Evolutionary conservation across 1,140 invertebrate species (phyloP).

Genomic region (Tribolium madens): DNA sequence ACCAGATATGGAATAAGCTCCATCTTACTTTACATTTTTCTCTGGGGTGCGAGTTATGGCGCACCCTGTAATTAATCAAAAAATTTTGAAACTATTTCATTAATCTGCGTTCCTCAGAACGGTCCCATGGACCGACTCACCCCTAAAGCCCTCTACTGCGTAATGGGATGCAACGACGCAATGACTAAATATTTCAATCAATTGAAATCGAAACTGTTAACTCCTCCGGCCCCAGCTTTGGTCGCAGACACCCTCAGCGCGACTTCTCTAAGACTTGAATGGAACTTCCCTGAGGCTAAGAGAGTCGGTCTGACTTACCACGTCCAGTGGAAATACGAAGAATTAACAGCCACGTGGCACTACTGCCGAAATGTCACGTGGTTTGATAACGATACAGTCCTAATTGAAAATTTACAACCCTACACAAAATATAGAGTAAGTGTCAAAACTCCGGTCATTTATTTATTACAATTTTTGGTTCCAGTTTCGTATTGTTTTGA

Average conservation of each 20-base stretch:
- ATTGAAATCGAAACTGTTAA: slow-evolving; percentile 77
- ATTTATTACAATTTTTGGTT: neutral
- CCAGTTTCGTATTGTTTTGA: slow-evolving; percentile 85
- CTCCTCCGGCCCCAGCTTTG: slow-evolving; percentile 78
- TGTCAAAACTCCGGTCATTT: neutral
- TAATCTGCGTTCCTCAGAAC: slow-evolving; percentile 69
- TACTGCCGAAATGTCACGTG: slow-evolving; percentile 79
- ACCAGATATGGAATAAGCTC: too few species aligned
- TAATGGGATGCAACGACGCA: slow-evolving; percentile 84
- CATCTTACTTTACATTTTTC: too few species aligned
- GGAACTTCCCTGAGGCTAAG: slow-evolving; percentile 72
- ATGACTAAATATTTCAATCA: slow-evolving; percentile 79
- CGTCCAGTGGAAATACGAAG: slow-evolving; percentile 82
- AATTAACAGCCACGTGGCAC: slow-evolving; percentile 76
- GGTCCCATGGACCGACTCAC: slow-evolving; percentile 75
- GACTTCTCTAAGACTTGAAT: slow-evolving; percentile 83
- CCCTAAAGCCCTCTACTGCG: slow-evolving; percentile 79
- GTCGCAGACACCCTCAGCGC: slow-evolving; percentile 80
- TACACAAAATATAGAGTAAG: slow-evolving; percentile 90
- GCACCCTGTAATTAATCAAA: too few species aligned
- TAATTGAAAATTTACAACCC: slow-evolving; percentile 82
- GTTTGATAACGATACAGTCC: slow-evolving; percentile 74
- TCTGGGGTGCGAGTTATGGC: too few species aligned
- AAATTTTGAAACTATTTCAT: too few species aligned
- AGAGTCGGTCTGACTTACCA: slow-evolving; percentile 73